Percentiles rank a stretch among this genome's conserved stretches.
phyloP scores from a whole-genome alignment of 2,888 invertebrate species.

The Brachypalpus laphriformis region DNA sequence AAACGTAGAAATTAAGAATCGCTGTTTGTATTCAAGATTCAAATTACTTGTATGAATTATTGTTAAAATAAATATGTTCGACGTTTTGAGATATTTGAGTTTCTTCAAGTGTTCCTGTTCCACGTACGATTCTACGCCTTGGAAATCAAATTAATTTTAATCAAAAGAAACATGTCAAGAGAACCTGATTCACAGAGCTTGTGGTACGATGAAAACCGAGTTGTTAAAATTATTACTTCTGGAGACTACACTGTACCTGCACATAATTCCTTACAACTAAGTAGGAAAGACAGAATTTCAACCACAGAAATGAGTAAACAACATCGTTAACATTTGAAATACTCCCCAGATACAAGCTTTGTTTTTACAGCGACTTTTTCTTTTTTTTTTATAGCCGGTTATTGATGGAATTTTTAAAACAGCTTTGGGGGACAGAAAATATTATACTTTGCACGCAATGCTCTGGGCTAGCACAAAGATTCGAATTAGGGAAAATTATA shows the following conservation, averaged over 20 bases:
- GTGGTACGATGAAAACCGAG: neutral
- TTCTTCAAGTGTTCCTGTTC: too few relatives aligned
- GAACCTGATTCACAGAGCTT: neutral
- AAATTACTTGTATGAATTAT: too few relatives aligned
- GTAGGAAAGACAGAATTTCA: neutral
- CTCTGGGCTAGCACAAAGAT: neutral
- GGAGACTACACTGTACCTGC: too few relatives aligned
- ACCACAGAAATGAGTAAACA: neutral
- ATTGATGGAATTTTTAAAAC: slow-evolving; percentile 9
- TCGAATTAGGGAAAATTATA: neutral
- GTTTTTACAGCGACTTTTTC: neutral
- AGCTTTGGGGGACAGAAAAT: neutral
- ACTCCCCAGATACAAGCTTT: neutral
- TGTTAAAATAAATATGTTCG: too few relatives aligned
- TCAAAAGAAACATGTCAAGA: neutral
- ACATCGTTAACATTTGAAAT: neutral
- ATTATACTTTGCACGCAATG: neutral
- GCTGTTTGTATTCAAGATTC: too few relatives aligned
- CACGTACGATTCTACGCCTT: neutral
- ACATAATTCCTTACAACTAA: neutral
- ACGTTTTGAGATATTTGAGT: too few relatives aligned
- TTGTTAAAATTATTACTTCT: neutral
- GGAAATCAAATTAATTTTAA: neutral
- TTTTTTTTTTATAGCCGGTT: neutral
- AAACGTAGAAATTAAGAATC: too few relatives aligned